phyloP scores from a whole-genome alignment of 2,113 vertebrate genomes.

The Leptobrachium leishanense region DNA sequence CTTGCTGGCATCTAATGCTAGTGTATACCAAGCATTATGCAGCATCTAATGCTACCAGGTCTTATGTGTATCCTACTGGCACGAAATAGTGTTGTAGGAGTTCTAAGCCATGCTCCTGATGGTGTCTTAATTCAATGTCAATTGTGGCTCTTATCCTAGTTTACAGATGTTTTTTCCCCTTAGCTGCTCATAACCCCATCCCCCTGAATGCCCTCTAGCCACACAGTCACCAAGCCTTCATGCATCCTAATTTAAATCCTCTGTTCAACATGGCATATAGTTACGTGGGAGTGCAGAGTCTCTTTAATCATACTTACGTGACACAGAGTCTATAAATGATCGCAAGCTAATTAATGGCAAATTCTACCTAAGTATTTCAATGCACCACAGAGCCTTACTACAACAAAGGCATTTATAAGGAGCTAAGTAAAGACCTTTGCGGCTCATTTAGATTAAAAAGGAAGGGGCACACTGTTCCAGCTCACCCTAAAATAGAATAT shows the following conservation, averaged over 20 bases:
- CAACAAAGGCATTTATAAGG: constrained; percentile 15
- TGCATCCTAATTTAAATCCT: constrained; percentile 10
- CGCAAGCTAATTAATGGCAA: constrained; percentile 29
- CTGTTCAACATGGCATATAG: not conserved
- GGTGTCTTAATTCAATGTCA: not conserved
- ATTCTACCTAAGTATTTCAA: constrained; percentile 6
- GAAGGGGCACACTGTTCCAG: not conserved
- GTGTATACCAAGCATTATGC: too few species aligned
- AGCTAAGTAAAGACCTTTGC: not conserved
- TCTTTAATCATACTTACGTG: constrained; percentile 32
- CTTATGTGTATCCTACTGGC: too few species aligned
- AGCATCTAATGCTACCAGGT: too few species aligned
- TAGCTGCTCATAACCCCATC: not conserved
- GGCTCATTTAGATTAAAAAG: constrained; percentile 23
- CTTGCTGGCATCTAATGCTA: too few species aligned
- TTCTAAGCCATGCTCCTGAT: not conserved
- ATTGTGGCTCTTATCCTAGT: not conserved
- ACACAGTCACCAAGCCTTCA: not conserved
- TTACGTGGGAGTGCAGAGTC: constrained; percentile 31
- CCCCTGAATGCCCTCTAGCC: constrained; percentile 22
- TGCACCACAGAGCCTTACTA: not conserved
- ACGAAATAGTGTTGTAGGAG: too few species aligned
- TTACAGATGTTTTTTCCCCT: constrained; percentile 11
- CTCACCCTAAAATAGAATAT: constrained; percentile 2
- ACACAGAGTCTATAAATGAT: constrained; percentile 21